Evolutionary conservation across 2,113 vertebrate genomes (phyloP), one percentile per base, ranked within the genome.

Genomic region (Cochlearius cochlearius): DNA sequence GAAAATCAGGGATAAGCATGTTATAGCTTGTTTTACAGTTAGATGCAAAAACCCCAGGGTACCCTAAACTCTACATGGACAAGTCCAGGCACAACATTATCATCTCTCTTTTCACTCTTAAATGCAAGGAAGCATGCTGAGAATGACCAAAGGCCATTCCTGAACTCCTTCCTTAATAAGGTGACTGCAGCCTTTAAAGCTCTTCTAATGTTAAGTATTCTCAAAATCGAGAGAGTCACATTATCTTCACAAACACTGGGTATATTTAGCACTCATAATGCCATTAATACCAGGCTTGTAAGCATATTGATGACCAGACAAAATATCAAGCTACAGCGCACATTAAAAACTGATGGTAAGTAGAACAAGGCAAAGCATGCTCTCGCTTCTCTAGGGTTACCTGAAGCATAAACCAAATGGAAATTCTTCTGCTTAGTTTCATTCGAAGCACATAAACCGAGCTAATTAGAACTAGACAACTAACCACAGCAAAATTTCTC

Each of bases 1-100:
- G 98, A 98, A 98, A 98, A 98, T 99, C 98, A 98, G 97, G 96
- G 96, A 97, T 94, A 98, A 99, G 98, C 99, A 98, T 99, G 99
- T 98, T 98, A 96, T 95, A 98, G 98, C 99, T 98, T 98, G 99
- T 98, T 98, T 97, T 97, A 96, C 96, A 96, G 98, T 97, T 96
- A 97, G 98, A 98, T 98, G 97, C 97, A 98, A 96, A 98, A 98
- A 95, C 97, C 98, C 97, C 98, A 98, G 98, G 98, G 98, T 97
- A 98, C 94, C 97, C 96, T 97, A 98, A 98, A 98, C 97, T 98
- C 97, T 97, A 98, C 97, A 97, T 84, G 97, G 98, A 98, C 99
- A 99, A 98, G 99, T 97, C 99, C 95, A 97, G 97, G 97, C 98
- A 98, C 97, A 98, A 96, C 91, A 95, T 98, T 98, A 98, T 97